Conservation (phyloP, 2,797 vertebrate species). For the Gadopsis bispinosus region DNA sequence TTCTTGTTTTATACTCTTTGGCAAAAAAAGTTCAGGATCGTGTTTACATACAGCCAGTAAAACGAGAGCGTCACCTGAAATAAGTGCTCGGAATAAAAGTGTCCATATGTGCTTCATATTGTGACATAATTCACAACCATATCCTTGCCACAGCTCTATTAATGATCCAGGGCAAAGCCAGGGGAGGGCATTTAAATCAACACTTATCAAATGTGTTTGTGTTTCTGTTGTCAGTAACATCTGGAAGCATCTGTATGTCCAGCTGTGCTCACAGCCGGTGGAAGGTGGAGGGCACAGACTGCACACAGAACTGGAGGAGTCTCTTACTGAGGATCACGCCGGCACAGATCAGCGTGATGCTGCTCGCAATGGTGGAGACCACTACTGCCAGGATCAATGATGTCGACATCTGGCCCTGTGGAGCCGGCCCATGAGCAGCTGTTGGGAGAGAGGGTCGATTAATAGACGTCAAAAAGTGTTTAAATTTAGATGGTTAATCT, state of each 20-base stretch:
- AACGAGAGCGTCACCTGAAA: conserved; percentile 36
- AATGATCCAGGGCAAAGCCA: conserved; percentile 18
- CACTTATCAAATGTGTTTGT: conserved; percentile 37
- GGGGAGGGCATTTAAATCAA: conserved; percentile 14
- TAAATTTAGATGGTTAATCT: not conserved
- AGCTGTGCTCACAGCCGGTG: conserved; percentile 81
- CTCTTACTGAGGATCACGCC: conserved; percentile 91
- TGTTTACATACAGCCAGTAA: conserved; percentile 35
- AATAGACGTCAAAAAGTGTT: not conserved
- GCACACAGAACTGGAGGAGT: conserved; percentile 82
- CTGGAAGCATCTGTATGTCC: conserved; percentile 39
- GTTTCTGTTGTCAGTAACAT: conserved; percentile 50
- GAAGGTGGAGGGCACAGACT: conserved; percentile 83
- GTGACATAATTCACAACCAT: conserved; percentile 24
- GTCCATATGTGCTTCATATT: conserved; percentile 37
- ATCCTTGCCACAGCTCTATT: conserved; percentile 17
- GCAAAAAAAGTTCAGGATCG: not conserved
- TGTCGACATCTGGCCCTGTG: conserved; percentile 83
- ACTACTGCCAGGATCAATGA: conserved; percentile 89
- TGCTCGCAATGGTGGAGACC: conserved; percentile 86
- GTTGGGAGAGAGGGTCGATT: not conserved
- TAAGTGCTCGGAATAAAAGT: conserved; percentile 40
- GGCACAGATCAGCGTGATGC: conserved; percentile 87
- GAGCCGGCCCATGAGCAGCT: conserved; percentile 72
- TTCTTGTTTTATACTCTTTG: conserved; percentile 26